These are phyloP conservation scores for Trissonchulus latispiculum DNA, from an alignment of 2,888 invertebrate species.

Conservation along the genomic window DNA sequence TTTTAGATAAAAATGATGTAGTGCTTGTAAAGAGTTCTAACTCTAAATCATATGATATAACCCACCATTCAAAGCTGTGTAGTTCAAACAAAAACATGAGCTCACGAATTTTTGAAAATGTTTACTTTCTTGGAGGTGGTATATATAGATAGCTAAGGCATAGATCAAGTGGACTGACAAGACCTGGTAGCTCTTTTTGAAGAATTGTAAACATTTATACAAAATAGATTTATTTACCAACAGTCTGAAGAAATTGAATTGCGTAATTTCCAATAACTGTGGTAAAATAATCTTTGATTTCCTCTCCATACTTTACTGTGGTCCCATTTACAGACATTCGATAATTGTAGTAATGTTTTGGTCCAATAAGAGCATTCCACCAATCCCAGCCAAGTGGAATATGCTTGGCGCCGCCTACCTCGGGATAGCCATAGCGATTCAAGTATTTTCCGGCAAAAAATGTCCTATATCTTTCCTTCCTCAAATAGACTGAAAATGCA, in stretches of 20 bases:
- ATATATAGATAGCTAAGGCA: too few relatives aligned
- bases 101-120: too few relatives aligned
- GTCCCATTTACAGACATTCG: conserved; percentile 69
- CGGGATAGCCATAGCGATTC: conserved; percentile 62
- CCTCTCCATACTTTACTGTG: conserved; percentile 53
- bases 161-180: too few relatives aligned
- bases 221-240: too few relatives aligned
- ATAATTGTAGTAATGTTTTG: conserved; percentile 85
- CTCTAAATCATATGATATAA: too few relatives aligned
- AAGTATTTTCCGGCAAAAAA: conserved; percentile 90
- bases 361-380: conserved; percentile 78
- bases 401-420: conserved; percentile 56
- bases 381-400: conserved; percentile 75
- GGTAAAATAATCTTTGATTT: conserved; percentile 32
- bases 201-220: too few relatives aligned
- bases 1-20: too few relatives aligned
- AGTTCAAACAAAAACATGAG: too few relatives aligned
- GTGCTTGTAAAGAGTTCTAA: too few relatives aligned
- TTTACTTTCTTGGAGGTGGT: too few relatives aligned
- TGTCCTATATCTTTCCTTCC: conserved; percentile 61
- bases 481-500: conserved; percentile 56
- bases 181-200: too few relatives aligned
- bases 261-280: not conserved
- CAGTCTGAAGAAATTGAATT: conserved; percentile 1
- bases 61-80: too few relatives aligned